Evolutionary conservation across 2,113 vertebrate species (phyloP).

Genomic region (Meriones unguiculatus): DNA sequence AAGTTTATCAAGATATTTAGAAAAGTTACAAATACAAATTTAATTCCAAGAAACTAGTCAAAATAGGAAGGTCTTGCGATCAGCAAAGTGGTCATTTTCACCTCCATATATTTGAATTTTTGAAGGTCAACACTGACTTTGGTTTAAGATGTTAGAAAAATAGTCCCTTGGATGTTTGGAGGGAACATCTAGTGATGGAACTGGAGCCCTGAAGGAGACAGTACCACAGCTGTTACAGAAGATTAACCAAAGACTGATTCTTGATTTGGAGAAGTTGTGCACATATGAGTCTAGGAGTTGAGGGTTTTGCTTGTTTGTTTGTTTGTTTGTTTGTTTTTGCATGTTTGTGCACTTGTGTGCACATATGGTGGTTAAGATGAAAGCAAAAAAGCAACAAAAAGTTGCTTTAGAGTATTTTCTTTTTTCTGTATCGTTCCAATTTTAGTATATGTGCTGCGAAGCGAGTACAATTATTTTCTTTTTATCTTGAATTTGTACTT

Average conservation of each 20-base stretch:
- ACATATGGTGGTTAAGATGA: background rate
- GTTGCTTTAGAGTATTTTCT: constrained; percentile 38
- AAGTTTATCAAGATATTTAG: constrained; percentile 45
- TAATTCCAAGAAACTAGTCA: constrained; percentile 58
- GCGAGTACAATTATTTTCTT: background rate
- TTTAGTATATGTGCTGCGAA: too few species aligned
- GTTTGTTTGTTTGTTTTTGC: background rate
- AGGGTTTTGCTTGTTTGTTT: background rate
- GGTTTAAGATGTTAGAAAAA: constrained; percentile 11
- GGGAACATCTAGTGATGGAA: background rate
- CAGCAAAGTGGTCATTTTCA: background rate
- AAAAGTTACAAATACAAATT: constrained; percentile 3
- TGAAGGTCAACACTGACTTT: constrained; percentile 24
- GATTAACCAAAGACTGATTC: background rate
- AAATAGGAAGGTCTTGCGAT: constrained; percentile 26
- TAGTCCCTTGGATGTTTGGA: background rate
- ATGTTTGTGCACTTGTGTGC: background rate
- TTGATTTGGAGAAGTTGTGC: constrained; percentile 18
- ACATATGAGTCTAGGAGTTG: background rate
- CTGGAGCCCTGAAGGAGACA: background rate
- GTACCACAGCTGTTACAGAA: background rate
- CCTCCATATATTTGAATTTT: background rate
- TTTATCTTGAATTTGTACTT: constrained; percentile 48
- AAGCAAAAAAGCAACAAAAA: background rate
- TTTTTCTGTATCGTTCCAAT: background rate